phyloP scores from a whole-genome alignment of 2,888 invertebrate genomes.

The Lepidocyrtinus sp. region DNA sequence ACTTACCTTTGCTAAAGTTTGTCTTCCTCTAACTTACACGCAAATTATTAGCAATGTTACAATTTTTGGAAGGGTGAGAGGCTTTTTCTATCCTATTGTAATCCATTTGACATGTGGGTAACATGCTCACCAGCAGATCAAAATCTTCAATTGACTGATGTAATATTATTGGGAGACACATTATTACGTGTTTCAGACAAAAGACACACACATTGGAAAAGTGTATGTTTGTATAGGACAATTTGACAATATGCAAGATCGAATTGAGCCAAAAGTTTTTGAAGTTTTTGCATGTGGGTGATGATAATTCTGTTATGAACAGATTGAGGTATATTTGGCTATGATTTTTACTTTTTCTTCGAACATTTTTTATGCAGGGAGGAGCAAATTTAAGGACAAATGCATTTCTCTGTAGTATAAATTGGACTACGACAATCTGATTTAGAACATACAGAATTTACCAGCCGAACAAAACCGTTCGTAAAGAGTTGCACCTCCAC shows the following conservation, averaged over 20 bases:
- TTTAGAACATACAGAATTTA: constrained; percentile 43
- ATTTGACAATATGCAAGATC: neutral
- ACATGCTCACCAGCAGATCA: constrained; percentile 12
- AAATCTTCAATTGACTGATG: constrained; percentile 32
- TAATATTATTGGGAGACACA: constrained; percentile 10
- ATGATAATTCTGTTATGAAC: neutral
- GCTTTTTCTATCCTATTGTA: neutral
- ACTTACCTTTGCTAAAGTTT: neutral
- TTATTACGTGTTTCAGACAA: neutral
- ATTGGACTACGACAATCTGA: constrained; percentile 46
- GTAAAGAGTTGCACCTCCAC: neutral
- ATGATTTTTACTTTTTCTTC: constrained; percentile 33
- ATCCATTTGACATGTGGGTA: neutral
- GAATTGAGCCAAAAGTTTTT: neutral
- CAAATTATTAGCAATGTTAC: neutral
- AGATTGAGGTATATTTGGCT: neutral
- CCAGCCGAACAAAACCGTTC: constrained; percentile 9
- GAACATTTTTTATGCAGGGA: constrained; percentile 36
- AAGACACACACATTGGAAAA: constrained; percentile 22
- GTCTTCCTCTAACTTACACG: neutral
- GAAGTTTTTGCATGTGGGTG: neutral
- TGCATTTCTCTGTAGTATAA: constrained; percentile 40
- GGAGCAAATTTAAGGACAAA: constrained; percentile 55
- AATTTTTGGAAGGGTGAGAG: neutral
- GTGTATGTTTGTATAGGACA: constrained; percentile 1